A percentile compares a stretch with the other conserved stretches of the same genome.
Evolutionary conservation across 2,888 invertebrate genomes (phyloP).

Genomic region (Scrobipalpa atriplicella): DNA sequence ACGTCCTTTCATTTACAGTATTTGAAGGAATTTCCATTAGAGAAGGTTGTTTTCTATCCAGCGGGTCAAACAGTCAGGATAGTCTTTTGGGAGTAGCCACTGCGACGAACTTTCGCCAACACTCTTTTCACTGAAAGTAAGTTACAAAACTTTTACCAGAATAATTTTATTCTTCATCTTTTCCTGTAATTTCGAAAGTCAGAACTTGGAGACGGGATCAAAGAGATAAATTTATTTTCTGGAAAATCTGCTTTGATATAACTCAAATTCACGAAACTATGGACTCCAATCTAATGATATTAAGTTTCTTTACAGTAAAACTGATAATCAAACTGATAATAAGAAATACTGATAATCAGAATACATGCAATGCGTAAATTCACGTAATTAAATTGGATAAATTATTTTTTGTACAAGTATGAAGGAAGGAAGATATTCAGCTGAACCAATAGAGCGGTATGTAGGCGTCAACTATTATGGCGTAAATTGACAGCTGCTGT

Average conservation of each 20-base stretch:
- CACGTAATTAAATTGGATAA: too few species aligned
- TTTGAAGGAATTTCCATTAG: conserved; percentile 76
- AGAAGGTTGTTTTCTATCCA: conserved; percentile 71
- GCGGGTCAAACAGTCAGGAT: conserved; percentile 35
- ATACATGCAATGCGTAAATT: too few species aligned
- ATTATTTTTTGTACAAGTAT: too few species aligned
- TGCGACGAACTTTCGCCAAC: conserved; percentile 13
- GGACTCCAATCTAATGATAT: background rate
- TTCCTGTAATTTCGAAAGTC: conserved; percentile 4
- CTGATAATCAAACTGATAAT: too few species aligned
- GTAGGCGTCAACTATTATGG: too few species aligned
- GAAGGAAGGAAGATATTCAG: too few species aligned
- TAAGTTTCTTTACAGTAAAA: too few species aligned
- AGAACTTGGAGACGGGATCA: conserved; percentile 10
- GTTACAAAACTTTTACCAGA: conserved; percentile 7
- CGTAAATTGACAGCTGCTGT: too few species aligned
- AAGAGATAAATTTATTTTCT: background rate
- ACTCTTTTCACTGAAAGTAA: conserved; percentile 5
- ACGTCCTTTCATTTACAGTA: conserved; percentile 76
- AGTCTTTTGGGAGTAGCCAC: conserved; percentile 25
- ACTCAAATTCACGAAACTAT: background rate
- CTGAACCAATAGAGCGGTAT: too few species aligned
- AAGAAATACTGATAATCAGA: too few species aligned
- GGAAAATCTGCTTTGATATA: background rate
- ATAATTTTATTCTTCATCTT: conserved; percentile 3